These are phyloP conservation scores for Ptyas mucosa DNA, from an alignment of 2,113 vertebrate species.

Conservation along the genomic window DNA sequence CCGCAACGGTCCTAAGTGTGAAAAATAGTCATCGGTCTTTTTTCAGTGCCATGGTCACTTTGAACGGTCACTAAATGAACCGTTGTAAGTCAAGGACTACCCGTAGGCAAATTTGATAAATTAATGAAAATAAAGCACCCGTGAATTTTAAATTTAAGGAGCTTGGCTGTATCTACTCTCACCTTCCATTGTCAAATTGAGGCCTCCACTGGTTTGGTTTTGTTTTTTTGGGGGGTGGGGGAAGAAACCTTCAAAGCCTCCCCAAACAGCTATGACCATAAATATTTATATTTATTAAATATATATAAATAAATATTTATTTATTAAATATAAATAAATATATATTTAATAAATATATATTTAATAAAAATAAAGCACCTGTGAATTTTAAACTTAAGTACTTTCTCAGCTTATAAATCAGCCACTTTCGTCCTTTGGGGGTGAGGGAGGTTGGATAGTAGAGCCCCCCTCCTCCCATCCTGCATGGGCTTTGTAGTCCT, in stretches of 20 bases:
- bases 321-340: too few species aligned
- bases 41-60: too few species aligned
- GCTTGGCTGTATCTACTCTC: neutral
- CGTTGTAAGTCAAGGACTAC: fast-evolving
- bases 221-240: neutral
- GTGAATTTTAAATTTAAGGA: neutral
- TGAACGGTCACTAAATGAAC: too few species aligned
- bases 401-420: neutral
- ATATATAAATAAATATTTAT: too few species aligned
- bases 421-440: neutral
- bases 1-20: too few species aligned
- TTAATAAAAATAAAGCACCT: neutral
- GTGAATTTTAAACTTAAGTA: neutral
- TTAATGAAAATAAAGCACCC: neutral
- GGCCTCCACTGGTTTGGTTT: neutral
- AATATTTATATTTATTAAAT: too few species aligned
- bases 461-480: neutral
- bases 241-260: neutral
- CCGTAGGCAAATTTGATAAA: too few species aligned
- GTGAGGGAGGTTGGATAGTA: neutral
- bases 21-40: too few species aligned
- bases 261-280: neutral
- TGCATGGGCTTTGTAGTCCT: neutral
- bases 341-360: too few species aligned
- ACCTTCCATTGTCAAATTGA: neutral